Evolutionary conservation across 2,888 invertebrate genomes (phyloP), one percentile per base, ranked within the genome.

Genomic region (Clunio marinus): DNA sequence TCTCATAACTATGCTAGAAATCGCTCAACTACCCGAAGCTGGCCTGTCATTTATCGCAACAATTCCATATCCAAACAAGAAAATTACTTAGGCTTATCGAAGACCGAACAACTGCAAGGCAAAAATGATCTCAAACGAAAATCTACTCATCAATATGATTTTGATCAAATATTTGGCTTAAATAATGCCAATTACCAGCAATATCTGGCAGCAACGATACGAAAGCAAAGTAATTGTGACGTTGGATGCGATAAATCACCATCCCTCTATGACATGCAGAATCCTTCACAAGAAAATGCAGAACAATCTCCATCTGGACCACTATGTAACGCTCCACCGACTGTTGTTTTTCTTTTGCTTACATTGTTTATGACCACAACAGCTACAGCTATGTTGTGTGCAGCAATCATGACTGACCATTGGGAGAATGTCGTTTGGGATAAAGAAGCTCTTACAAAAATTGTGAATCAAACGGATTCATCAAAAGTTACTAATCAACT

Each of bases 351-450:
- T 66, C 74, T 79, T 1, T 77, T 79, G 51, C 74, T 79, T 32
- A 85, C 81, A 75, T 81, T 84, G 75, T 82, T 86, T 75, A 83
- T 87, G 81, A 89, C 85, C 74, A 87, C 87, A 68, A 86, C 88
- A 74, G 88, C 89, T 28, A 90, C 91, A 62, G 88, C 88, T 32
- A 86, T 92, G 86, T 80, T 92, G 45, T 91, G 90, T 76, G 87
- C 87, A 2, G 89, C 93, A 71, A 89, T 93, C 76, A 91, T 93
- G 88, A 91, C 91, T 70, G 90, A 92, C 76, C 90, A 92, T 77
- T 93, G 93, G 93, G 93, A 93, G 80, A 88, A 90, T 75, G 88
- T 93, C 71, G 83, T 83, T 70, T 93, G 93, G 90, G 88, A 91
- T 77, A 82, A 82, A 37, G 79, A 81, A 1, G 82, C 82, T 35